Conservation (phyloP, 2,888 invertebrate species). For the Sericinus montela region DNA sequence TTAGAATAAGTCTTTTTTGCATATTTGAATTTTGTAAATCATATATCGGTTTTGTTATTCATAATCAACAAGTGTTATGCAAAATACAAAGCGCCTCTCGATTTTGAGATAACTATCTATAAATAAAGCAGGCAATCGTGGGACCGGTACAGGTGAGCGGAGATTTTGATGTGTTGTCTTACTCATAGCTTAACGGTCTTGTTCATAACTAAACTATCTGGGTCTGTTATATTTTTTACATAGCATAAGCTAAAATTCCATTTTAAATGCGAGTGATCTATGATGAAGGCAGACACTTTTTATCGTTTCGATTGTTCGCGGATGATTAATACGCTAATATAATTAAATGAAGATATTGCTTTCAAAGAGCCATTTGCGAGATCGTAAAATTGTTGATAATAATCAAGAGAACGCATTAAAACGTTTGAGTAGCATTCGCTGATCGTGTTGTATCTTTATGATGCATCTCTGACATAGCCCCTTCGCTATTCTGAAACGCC, state of each 20-base stretch:
- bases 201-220: conserved; percentile 39
- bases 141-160: conserved; percentile 67
- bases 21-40: no score
- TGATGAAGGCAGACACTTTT: conserved; percentile 8
- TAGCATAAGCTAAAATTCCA: conserved; percentile 1
- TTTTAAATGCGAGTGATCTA: conserved; percentile 18
- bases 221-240: conserved; percentile 9
- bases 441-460: conserved; percentile 60
- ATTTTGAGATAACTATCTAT: conserved; percentile 64
- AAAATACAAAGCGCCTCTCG: conserved; percentile 72
- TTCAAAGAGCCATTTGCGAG: conserved; percentile 66
- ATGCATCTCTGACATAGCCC: conserved; percentile 52
- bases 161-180: conserved; percentile 59
- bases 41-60: no score
- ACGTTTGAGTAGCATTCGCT: conserved; percentile 57
- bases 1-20: no score
- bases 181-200: conserved; percentile 38
- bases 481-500: conserved; percentile 37
- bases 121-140: conserved; percentile 69
- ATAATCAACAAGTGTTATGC: conserved; percentile 53
- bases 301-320: conserved; percentile 14
- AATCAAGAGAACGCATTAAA: conserved; percentile 61
- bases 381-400: conserved; percentile 67
- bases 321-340: conserved; percentile 33
- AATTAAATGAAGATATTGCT: conserved; percentile 58